A percentile compares a stretch with the other conserved stretches of the same genome.
phyloP scores from a whole-genome alignment of 2,797 vertebrate species.

The Phataginus tetradactyla region DNA sequence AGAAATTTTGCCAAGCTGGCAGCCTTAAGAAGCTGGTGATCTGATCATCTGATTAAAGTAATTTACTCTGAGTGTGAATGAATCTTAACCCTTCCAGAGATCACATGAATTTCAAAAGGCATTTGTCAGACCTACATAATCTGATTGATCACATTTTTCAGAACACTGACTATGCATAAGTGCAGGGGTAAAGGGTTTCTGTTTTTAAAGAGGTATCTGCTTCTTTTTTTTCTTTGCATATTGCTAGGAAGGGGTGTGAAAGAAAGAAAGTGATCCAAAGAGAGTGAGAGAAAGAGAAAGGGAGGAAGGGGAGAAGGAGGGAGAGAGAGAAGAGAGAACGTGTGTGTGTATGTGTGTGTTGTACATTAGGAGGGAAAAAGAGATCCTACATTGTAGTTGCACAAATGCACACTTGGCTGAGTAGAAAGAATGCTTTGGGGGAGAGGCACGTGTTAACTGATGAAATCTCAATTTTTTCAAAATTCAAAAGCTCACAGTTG shows the following conservation, averaged over 20 bases:
- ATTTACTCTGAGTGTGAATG: constrained; percentile 51
- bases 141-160: neutral
- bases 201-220: neutral
- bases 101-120: constrained; percentile 6
- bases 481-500: neutral
- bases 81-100: constrained; percentile 54
- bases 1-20: constrained; percentile 70
- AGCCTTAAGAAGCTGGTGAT: constrained; percentile 51
- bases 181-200: neutral
- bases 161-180: neutral
- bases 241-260: neutral
- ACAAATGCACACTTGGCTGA: neutral
- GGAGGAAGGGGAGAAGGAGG: no score
- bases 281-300: no score
- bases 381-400: neutral
- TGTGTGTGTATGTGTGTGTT: neutral
- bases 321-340: no score
- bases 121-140: constrained; percentile 20
- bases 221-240: neutral
- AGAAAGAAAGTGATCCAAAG: no score
- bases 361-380: neutral
- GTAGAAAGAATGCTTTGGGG: neutral
- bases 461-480: neutral
- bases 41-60: constrained; percentile 76
- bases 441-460: neutral